phyloP scores from a whole-genome alignment of 2,888 invertebrate species.

The Acrobasis suavella region DNA sequence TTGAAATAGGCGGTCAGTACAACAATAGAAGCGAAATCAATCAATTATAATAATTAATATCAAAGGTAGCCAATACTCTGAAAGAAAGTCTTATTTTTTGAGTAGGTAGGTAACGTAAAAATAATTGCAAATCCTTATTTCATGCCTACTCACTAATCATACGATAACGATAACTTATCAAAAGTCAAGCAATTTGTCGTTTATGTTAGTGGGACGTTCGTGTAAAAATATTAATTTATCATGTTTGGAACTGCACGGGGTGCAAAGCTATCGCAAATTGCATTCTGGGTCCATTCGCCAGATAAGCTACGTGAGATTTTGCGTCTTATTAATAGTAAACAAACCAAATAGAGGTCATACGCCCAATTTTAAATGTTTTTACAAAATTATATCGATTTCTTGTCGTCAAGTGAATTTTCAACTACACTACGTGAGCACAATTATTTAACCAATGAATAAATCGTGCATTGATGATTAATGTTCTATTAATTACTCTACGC shows the following conservation, averaged over 20 bases:
- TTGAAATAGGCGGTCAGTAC: no score
- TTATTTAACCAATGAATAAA: not conserved
- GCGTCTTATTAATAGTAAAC: conserved; percentile 13
- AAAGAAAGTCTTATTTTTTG: no score
- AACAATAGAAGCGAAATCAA: no score
- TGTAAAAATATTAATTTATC: conserved; percentile 35
- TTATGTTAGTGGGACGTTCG: conserved; percentile 59
- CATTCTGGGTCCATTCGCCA: conserved; percentile 42
- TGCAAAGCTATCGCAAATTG: conserved; percentile 64
- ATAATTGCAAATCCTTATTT: conserved; percentile 19
- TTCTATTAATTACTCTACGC: conserved; percentile 1
- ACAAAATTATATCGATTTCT: conserved; percentile 6
- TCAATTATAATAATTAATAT: no score
- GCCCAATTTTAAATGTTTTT: conserved; percentile 9
- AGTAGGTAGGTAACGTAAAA: not conserved
- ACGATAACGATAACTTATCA: conserved; percentile 57
- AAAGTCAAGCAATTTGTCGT: conserved; percentile 59
- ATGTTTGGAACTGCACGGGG: conserved; percentile 47
- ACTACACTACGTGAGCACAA: not conserved
- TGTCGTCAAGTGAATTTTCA: conserved; percentile 2
- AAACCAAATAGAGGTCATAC: conserved; percentile 12
- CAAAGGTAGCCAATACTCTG: no score
- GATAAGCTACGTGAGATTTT: conserved; percentile 19
- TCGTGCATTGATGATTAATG: conserved; percentile 10
- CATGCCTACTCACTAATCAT: conserved; percentile 43